These are phyloP conservation scores for Polyergus mexicanus DNA, from an alignment of 1,140 invertebrate species.

Conservation along the genomic window DNA sequence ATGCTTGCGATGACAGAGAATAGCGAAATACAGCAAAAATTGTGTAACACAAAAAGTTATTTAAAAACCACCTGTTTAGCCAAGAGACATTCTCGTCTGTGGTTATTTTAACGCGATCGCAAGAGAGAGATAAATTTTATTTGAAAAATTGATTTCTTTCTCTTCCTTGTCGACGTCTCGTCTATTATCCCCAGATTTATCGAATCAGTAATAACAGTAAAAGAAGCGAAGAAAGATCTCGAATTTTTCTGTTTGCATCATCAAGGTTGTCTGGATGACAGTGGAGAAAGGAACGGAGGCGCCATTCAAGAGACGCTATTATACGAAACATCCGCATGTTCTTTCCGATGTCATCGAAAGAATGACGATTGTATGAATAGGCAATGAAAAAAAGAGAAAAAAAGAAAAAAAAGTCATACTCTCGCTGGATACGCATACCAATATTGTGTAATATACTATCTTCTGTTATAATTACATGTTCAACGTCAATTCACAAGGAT, in stretches of 20 bases:
- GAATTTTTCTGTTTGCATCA: conserved; percentile 77
- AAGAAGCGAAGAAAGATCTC: conserved; percentile 48
- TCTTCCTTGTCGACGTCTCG: not conserved
- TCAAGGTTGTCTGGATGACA: conserved; percentile 72
- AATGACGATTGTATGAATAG: conserved; percentile 10
- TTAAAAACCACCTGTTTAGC: conserved; percentile 28
- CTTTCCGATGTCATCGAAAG: conserved; percentile 45
- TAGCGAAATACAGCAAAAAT: not conserved
- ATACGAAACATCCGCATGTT: conserved; percentile 72
- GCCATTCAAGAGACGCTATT: conserved; percentile 75
- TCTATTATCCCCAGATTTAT: conserved; percentile 37
- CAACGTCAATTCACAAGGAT: conserved; percentile 16
- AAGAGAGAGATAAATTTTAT: conserved; percentile 47
- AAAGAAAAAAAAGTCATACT: conserved; percentile 48
- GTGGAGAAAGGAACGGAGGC: conserved; percentile 79
- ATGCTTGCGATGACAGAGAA: conserved; percentile 6
- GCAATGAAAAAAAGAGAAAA: conserved; percentile 35
- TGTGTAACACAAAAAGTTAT: conserved; percentile 34
- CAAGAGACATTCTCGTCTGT: conserved; percentile 13
- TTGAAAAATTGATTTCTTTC: conserved; percentile 57
- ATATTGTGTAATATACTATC: conserved; percentile 20
- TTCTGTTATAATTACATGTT: conserved; percentile 40
- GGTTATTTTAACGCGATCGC: not conserved
- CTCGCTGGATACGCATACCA: not conserved
- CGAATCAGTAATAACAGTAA: conserved; percentile 42